These are phyloP conservation scores for Pseudomugil tenellus DNA, from an alignment of 2,797 vertebrate species.

Conservation along the genomic window DNA sequence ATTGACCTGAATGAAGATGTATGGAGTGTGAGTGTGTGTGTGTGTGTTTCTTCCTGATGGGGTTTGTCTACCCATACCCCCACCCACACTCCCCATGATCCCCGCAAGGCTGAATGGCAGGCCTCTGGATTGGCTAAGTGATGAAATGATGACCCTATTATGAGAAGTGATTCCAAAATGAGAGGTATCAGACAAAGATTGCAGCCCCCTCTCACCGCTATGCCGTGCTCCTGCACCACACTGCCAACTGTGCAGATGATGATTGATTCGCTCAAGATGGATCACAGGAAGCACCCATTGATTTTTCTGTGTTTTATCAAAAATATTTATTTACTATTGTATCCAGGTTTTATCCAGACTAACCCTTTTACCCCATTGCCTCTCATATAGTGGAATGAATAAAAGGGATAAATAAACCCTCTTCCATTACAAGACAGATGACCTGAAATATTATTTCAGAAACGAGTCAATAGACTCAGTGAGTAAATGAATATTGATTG, in stretches of 20 bases:
- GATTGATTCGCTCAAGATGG: constrained; percentile 98
- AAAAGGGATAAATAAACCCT: constrained; percentile 88
- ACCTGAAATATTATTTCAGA: constrained; percentile 98
- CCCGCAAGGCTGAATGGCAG: constrained; percentile 84
- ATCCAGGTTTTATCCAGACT: constrained; percentile 87
- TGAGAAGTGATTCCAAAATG: constrained; percentile 94
- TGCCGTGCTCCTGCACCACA: constrained; percentile 60
- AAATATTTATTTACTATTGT: constrained; percentile 97
- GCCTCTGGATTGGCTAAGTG: constrained; percentile 89
- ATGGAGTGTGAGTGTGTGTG: constrained; percentile 37
- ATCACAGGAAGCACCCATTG: constrained; percentile 98
- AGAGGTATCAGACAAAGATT: constrained; percentile 95
- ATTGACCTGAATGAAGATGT: constrained; percentile 74
- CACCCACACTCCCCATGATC: constrained; percentile 55
- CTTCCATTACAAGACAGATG: constrained; percentile 95
- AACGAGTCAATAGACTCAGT: constrained; percentile 95
- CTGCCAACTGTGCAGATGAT: constrained; percentile 88
- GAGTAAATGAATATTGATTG: constrained; percentile 99
- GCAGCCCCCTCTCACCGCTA: constrained; percentile 73
- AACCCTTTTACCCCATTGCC: constrained; percentile 33
- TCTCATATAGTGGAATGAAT: constrained; percentile 69
- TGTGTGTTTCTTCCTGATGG: constrained; percentile 60
- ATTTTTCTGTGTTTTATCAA: constrained; percentile 98
- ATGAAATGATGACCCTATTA: constrained; percentile 99
- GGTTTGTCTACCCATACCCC: constrained; percentile 44